phyloP scores from a whole-genome alignment of 2,113 vertebrate species.

The Oxyura jamaicensis region DNA sequence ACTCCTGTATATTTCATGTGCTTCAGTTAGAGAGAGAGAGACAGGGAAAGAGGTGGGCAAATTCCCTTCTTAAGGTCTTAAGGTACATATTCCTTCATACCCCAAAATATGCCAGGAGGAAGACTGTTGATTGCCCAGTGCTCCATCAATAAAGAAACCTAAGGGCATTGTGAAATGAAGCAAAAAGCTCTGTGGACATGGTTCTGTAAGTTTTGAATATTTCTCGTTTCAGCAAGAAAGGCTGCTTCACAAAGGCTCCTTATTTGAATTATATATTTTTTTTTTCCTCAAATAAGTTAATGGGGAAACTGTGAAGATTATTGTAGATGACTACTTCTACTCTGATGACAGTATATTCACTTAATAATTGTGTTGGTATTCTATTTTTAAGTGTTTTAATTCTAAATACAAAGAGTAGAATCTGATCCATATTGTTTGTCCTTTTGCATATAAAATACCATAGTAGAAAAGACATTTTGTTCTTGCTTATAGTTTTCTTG shows the following conservation, averaged over 20 bases:
- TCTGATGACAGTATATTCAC: not conserved
- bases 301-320: not conserved
- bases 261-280: not conserved
- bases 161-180: not conserved
- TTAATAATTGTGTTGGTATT: not conserved
- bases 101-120: not conserved
- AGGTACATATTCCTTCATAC: rapidly evolving
- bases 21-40: not conserved
- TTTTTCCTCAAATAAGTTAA: not conserved
- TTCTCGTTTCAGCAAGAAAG: rapidly evolving
- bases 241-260: not conserved
- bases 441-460: not conserved
- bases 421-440: not conserved
- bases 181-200: not conserved
- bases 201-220: not conserved
- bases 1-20: not conserved
- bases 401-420: not conserved
- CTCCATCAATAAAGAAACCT: not conserved
- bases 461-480: not conserved
- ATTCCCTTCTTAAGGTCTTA: not conserved
- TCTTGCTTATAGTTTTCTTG: slow-evolving; percentile 19
- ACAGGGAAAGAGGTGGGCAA: not conserved
- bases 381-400: not conserved
- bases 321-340: not conserved
- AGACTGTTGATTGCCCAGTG: not conserved